These are phyloP conservation scores for Polydrusus tereticollis DNA, from an alignment of 2,888 invertebrate species.

Conservation along the genomic window DNA sequence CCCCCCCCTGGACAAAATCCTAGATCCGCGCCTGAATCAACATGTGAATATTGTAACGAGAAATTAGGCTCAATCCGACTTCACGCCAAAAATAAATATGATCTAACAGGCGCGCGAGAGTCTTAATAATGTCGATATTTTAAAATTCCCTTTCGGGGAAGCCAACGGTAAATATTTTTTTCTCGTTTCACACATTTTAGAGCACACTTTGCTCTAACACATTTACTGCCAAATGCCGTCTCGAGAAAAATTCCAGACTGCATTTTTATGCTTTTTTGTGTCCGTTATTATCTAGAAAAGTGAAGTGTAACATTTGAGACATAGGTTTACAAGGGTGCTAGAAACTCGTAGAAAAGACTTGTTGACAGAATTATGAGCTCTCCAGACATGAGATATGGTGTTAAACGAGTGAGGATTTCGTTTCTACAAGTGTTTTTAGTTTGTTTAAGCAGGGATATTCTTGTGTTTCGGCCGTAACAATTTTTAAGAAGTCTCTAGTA, in stretches of 20 bases:
- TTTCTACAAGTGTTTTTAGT: conserved; percentile 38
- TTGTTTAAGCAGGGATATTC: neutral
- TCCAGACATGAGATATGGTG: conserved; percentile 45
- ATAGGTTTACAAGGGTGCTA: conserved; percentile 44
- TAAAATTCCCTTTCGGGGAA: neutral
- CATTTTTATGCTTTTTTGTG: conserved; percentile 34
- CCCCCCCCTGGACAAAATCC: too few species aligned
- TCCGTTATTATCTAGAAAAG: conserved; percentile 4
- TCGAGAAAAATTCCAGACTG: conserved; percentile 19
- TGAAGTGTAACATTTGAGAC: conserved; percentile 39
- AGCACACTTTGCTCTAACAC: neutral
- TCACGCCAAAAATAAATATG: too few species aligned
- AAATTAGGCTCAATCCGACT: too few species aligned
- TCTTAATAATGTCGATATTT: too few species aligned
- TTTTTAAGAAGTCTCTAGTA: neutral
- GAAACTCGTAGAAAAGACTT: conserved; percentile 40
- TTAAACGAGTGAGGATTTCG: conserved; percentile 25
- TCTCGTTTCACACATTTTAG: neutral
- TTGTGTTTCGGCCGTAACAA: neutral
- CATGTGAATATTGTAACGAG: too few species aligned
- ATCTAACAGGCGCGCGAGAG: too few species aligned
- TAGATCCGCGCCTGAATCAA: too few species aligned
- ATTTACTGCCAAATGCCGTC: conserved; percentile 9
- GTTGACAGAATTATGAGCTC: conserved; percentile 48
- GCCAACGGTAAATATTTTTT: neutral